A percentile compares a stretch with the other conserved stretches of the same genome.
Evolutionary conservation across 2,113 vertebrate species (phyloP).

Genomic region (Labeo catla): DNA sequence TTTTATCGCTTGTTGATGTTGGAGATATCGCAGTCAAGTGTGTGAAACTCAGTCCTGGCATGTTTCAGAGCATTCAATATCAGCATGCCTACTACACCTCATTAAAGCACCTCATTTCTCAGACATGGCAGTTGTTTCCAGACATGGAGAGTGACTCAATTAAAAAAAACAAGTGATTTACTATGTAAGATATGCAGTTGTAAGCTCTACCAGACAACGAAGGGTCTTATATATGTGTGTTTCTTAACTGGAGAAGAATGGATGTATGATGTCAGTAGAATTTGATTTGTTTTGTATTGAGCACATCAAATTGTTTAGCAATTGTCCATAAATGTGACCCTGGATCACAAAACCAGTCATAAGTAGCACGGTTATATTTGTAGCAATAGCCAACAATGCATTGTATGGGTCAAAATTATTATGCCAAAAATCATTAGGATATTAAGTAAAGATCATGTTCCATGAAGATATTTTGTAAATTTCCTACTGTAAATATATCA

Average conservation of each 20-base stretch:
- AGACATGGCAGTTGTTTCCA: background rate
- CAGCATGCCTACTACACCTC: slow-evolving; percentile 18
- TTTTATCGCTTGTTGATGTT: background rate
- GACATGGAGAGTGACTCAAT: background rate
- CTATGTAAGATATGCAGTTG: background rate
- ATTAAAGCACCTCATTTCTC: slow-evolving; percentile 32
- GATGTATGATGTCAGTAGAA: background rate
- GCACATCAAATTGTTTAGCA: background rate
- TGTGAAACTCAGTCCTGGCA: slow-evolving; percentile 42
- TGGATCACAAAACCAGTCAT: too few species aligned
- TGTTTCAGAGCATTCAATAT: slow-evolving; percentile 29
- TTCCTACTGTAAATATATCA: too few species aligned
- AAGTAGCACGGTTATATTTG: too few species aligned
- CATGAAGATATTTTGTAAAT: too few species aligned
- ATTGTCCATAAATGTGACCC: background rate
- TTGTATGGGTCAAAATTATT: too few species aligned
- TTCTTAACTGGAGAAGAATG: background rate
- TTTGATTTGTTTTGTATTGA: background rate
- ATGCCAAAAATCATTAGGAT: too few species aligned
- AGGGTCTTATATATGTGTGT: background rate
- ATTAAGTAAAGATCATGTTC: too few species aligned
- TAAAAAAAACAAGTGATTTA: background rate
- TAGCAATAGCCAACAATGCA: too few species aligned
- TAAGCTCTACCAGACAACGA: background rate
- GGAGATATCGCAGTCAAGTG: slow-evolving; percentile 11